Evolutionary conservation across 2,888 invertebrate species (phyloP).

Genomic region (Torymus aiolomorphi): DNA sequence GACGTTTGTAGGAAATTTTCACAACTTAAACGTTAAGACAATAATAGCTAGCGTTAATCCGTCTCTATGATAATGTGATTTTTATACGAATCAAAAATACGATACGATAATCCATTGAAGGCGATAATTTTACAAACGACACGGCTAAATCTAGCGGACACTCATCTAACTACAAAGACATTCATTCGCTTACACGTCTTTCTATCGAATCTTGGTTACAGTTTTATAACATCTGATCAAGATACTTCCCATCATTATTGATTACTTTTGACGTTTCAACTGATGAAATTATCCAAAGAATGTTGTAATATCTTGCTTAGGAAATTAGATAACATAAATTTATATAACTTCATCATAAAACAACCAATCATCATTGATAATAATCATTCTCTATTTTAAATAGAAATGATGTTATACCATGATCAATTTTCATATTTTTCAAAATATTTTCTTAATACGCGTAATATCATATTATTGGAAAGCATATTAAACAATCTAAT

Average conservation of each 20-base stretch:
- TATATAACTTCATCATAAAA: neutral
- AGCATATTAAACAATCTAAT: neutral
- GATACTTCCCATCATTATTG: constrained; percentile 36
- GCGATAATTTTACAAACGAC: constrained; percentile 38
- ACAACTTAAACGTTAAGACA: constrained; percentile 17
- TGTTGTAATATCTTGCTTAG: neutral
- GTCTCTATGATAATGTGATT: constrained; percentile 12
- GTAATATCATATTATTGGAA: neutral
- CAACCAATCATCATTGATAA: too few relatives aligned
- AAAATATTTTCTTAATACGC: neutral
- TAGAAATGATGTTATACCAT: too few relatives aligned
- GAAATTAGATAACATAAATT: neutral
- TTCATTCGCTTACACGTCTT: constrained; percentile 40
- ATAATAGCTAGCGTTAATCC: constrained; percentile 14
- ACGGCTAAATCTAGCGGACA: constrained; percentile 40
- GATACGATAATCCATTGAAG: constrained; percentile 23
- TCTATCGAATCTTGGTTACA: constrained; percentile 35
- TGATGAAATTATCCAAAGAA: constrained; percentile 38
- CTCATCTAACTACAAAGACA: constrained; percentile 44
- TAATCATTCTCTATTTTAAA: too few relatives aligned
- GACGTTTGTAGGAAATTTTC: constrained; percentile 1
- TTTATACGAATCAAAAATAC: constrained; percentile 35
- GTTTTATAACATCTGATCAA: constrained; percentile 19
- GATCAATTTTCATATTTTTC: too few relatives aligned
- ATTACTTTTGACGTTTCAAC: neutral